Base-by-base conservation (phyloP, 2,888 invertebrate species). In the Biston stratarius region DNA sequence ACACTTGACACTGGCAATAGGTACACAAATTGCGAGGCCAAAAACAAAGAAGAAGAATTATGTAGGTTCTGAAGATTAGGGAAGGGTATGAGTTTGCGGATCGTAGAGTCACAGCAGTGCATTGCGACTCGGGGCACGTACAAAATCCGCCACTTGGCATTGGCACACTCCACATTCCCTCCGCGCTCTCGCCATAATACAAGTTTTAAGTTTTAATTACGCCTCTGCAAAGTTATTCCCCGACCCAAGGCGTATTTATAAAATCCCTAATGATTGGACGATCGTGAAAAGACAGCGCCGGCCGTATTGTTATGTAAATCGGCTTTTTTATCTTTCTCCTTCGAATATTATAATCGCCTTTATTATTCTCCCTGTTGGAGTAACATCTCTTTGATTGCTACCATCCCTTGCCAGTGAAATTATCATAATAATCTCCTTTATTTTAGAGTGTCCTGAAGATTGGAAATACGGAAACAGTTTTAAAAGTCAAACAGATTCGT, bases 141-240 rank as follows among this genome's bases (percentile, higher is more conserved):
- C 86, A 74, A 86, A 88, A 89, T 88, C 90, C 88, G 87, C 89
- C 91, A 91, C 88, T 92, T 92, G 91, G 92, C 92, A 88, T 92
- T 92, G 91, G 92, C 92, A 88, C 87, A 81, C 85, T 84, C 83
- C 86, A 84, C 86, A 87, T 85, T 82, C 85, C 82, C 83, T 79
- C 78, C 82, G 80, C 82, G 82, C 82, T 82, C 78, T 79, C 69
- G 76, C 85, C 82, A 82, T 90, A 87, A 89, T 87, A 88, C 82
- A 87, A 90, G 84, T 88, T 91, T 88, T 87, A 88, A 92, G 87
- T 91, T 92, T 93, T 93, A 92, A 92, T 93, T 92, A 91, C 90
- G 82, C 79, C 76, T 83, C 81, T 79, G 80, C 78, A 85, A 85
- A 84, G 83, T 85, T 84, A 80, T 78, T 67, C 70, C 59, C 69